These are phyloP conservation scores for Conger conger DNA, from an alignment of 2,113 vertebrate species.

Conservation along the genomic window DNA sequence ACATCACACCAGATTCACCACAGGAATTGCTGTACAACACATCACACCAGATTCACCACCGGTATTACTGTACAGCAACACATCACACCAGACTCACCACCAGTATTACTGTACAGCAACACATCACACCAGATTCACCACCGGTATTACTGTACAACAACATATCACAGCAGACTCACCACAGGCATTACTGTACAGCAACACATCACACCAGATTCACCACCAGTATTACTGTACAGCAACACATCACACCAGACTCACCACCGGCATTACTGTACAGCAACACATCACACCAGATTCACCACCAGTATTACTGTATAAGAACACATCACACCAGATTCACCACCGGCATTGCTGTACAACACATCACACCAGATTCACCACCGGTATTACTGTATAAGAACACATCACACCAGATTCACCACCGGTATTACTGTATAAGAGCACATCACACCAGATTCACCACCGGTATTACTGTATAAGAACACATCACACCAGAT, in stretches of 20 bases:
- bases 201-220: too few relatives aligned
- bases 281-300: too few relatives aligned
- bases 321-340: background rate
- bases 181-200: background rate
- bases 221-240: slow-evolving; percentile 69
- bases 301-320: slow-evolving; percentile 69
- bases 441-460: too few relatives aligned
- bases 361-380: too few relatives aligned
- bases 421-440: background rate
- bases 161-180: background rate
- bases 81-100: too few relatives aligned
- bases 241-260: background rate
- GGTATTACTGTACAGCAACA: slow-evolving; percentile 66
- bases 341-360: background rate
- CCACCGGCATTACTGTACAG: background rate
- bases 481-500: background rate
- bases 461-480: slow-evolving; percentile 67
- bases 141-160: slow-evolving; percentile 69
- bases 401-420: background rate
- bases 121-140: too few relatives aligned
- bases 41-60: too few relatives aligned
- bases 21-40: background rate
- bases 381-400: slow-evolving; percentile 69
- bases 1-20: background rate
- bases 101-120: background rate